Conservation (phyloP, 35 echinoderm and acorn worm species). For the Lytechinus variegatus region DNA sequence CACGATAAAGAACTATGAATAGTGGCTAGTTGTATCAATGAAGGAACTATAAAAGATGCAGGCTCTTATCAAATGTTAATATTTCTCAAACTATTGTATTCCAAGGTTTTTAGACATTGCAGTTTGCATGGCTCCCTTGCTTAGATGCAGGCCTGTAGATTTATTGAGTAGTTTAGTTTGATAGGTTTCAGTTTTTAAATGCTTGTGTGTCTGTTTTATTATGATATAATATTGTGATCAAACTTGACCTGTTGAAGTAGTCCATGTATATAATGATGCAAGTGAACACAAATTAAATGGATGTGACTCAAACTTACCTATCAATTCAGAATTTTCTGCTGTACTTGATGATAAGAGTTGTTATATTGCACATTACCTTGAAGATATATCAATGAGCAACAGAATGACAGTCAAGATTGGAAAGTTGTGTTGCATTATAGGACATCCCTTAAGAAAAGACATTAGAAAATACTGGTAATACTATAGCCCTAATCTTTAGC, state of each 20-base stretch:
- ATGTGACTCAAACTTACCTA: too few relatives aligned
- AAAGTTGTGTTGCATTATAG: neutral
- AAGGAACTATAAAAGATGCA: neutral
- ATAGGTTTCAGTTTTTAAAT: too few relatives aligned
- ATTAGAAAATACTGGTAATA: neutral
- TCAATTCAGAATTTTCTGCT: too few relatives aligned
- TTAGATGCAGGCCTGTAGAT: too few relatives aligned
- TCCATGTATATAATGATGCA: neutral
- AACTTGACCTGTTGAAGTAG: neutral
- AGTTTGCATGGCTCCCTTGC: too few relatives aligned
- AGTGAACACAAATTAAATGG: too few relatives aligned
- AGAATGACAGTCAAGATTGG: neutral
- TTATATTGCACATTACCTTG: too few relatives aligned
- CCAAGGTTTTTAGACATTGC: neutral
- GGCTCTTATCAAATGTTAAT: neutral
- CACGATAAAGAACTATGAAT: neutral
- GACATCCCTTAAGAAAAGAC: neutral
- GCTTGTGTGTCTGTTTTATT: neutral
- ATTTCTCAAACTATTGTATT: neutral
- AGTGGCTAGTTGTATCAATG: neutral
- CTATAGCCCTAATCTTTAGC: neutral
- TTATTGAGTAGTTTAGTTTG: too few relatives aligned
- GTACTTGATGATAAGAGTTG: too few relatives aligned
- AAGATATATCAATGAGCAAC: too few relatives aligned
- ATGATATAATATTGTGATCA: neutral